Evolutionary conservation across 2,797 vertebrate species (phyloP), one percentile per base, ranked within the genome.

Genomic region (Rhinatrema bivittatum): DNA sequence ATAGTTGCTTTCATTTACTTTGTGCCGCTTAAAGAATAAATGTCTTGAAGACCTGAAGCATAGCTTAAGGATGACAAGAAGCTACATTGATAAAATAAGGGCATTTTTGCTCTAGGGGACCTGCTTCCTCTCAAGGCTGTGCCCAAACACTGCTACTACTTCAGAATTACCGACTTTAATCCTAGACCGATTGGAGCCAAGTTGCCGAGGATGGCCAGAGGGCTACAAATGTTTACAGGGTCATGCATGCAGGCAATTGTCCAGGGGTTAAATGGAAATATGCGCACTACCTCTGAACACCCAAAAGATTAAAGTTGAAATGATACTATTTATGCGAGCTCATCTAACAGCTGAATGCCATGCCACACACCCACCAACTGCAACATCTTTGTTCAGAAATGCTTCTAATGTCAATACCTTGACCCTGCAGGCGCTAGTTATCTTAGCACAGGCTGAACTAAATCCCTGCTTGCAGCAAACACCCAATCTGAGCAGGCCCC

Each of bases 271-370:
- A 70, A 70, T 33, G 65, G 74, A 84, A 82, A 81, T 78, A 77
- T 83, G 79, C 73, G 69, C 69, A 70, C 66, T 84, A 82, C 78
- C 77, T 81, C 79, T 68, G 73, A 77, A 72, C 74, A 78, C 71
- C 69, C 64, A 65, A 69, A 77, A 85, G 82, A 85, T 86, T 82
- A 85, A 84, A 87, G 84, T 69, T 61, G 62, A 70, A 64, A 77
- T 60, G 80, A 72, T 79, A 79, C 85, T 86, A 87, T 86, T 86
- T 82, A 76, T 84, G 75, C 77, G 62, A 65, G 75, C 79, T 74
- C 72, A 69, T 40, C 60, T 72, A 62, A 86, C 84, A 88, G 86
- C 84, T 88, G 84, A 82, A 43, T 74, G 49, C 57, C 56, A 69
- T 61, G 65, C 65, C 73, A 68, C 70, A 74, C 72, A 71, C 70